phyloP scores from a whole-genome alignment of 2,113 vertebrate genomes.

The Neolamprologus variostigma region DNA sequence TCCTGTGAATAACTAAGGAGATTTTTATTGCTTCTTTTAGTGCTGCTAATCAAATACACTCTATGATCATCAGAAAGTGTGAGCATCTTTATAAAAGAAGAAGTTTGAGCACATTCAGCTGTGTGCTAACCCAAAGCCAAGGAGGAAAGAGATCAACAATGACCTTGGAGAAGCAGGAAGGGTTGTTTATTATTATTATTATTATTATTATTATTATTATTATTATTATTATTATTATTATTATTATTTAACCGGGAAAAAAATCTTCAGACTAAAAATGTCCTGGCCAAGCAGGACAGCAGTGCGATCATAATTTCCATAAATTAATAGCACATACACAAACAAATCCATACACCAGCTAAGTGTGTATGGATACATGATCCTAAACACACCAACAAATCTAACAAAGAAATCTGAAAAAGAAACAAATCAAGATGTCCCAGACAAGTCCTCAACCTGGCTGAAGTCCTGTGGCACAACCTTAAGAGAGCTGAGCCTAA shows the following conservation, averaged over 20 bases:
- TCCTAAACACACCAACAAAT: not conserved
- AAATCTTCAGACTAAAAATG: not conserved
- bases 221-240: not conserved
- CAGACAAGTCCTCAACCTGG: not conserved
- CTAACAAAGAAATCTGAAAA: not conserved
- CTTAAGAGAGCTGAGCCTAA: not conserved
- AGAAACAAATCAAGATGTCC: not conserved
- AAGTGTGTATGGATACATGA: not conserved
- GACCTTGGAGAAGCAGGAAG: not conserved
- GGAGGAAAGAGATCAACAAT: not conserved
- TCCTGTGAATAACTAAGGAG: not conserved
- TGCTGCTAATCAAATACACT: not conserved
- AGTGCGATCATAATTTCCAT: not conserved
- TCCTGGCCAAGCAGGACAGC: not conserved
- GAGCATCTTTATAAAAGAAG: not conserved
- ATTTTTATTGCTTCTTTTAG: not conserved
- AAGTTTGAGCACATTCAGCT: not conserved
- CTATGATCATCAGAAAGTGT: not conserved
- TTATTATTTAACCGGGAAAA: fast-evolving
- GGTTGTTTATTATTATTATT: not conserved
- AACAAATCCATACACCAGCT: not conserved
- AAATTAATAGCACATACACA: not conserved
- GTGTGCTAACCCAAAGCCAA: not conserved
- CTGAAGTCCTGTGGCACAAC: not conserved
- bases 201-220: not conserved